Conservation (phyloP, 1,140 invertebrate species). For the Frieseomelitta varia region DNA sequence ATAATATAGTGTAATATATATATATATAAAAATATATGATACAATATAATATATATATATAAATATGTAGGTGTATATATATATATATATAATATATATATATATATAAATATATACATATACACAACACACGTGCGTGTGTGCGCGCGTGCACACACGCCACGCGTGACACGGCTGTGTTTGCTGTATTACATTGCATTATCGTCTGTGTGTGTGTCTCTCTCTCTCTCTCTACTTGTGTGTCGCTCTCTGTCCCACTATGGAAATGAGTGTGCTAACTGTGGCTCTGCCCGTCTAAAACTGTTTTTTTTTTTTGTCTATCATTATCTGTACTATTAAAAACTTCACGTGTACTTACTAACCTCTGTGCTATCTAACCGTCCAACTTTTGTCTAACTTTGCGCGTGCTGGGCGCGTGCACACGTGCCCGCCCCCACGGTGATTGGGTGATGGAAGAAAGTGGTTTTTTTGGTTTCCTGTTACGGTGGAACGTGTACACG, state of each 20-base stretch:
- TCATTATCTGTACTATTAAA: constrained; percentile 56
- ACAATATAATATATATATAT: not conserved
- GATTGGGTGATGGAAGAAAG: too few species aligned
- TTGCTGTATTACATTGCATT: constrained; percentile 38
- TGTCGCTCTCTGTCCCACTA: constrained; percentile 54
- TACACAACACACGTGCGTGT: too few species aligned
- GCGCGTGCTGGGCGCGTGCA: not conserved
- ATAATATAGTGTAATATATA: too few species aligned
- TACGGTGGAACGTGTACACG: not conserved
- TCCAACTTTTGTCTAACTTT: constrained; percentile 36
- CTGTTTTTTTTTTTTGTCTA: constrained; percentile 74
- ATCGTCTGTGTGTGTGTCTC: constrained; percentile 47
- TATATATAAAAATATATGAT: not conserved
- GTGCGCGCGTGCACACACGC: too few species aligned
- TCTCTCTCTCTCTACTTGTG: constrained; percentile 60
- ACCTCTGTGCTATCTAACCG: constrained; percentile 64
- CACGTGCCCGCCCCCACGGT: not conserved
- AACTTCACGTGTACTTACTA: constrained; percentile 68
- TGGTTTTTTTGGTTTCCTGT: too few species aligned
- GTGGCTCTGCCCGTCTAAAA: constrained; percentile 80
- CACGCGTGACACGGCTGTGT: not conserved
- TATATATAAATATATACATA: not conserved
- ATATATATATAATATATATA: not conserved
- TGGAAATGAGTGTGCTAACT: constrained; percentile 80
- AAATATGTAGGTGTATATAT: not conserved